These are phyloP conservation scores for Lasioglossum marginatum DNA, from an alignment of 2,888 invertebrate species.

Conservation along the genomic window DNA sequence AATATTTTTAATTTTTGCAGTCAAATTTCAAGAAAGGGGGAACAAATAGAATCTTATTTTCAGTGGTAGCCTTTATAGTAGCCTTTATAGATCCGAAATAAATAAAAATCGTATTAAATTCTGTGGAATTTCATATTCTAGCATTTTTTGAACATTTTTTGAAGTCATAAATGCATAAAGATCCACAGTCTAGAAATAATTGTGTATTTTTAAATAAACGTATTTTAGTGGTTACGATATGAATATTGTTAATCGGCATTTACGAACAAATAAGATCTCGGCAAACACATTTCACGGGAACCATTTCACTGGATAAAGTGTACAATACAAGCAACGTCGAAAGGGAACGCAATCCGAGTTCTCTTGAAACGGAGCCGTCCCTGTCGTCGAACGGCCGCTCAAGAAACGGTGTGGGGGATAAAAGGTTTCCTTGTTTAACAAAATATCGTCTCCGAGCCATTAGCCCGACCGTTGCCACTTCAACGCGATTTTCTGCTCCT, in stretches of 20 bases:
- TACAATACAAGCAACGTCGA: conserved; percentile 17
- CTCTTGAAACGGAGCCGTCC: conserved; percentile 65
- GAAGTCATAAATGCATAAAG: too few relatives aligned
- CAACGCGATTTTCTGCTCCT: conserved; percentile 79
- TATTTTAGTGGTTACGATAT: not conserved
- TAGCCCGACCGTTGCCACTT: conserved; percentile 82
- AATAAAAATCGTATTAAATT: too few relatives aligned
- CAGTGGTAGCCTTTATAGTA: too few relatives aligned
- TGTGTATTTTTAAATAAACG: too few relatives aligned
- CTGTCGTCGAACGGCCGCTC: conserved; percentile 70
- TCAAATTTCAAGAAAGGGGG: too few relatives aligned
- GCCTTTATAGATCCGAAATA: too few relatives aligned
- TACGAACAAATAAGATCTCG: conserved; percentile 9
- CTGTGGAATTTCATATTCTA: too few relatives aligned
- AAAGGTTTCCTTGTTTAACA: conserved; percentile 84
- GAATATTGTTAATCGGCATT: not conserved
- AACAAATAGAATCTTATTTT: too few relatives aligned
- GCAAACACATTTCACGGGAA: conserved; percentile 26
- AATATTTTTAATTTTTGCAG: too few relatives aligned
- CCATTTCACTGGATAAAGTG: conserved; percentile 5
- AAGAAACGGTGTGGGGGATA: conserved; percentile 77
- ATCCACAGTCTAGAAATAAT: too few relatives aligned
- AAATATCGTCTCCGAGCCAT: conserved; percentile 83
- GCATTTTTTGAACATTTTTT: too few relatives aligned
- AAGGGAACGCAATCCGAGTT: conserved; percentile 31